Base-by-base conservation (phyloP, 2,888 invertebrate genomes). In the Acronicta leporina region DNA sequence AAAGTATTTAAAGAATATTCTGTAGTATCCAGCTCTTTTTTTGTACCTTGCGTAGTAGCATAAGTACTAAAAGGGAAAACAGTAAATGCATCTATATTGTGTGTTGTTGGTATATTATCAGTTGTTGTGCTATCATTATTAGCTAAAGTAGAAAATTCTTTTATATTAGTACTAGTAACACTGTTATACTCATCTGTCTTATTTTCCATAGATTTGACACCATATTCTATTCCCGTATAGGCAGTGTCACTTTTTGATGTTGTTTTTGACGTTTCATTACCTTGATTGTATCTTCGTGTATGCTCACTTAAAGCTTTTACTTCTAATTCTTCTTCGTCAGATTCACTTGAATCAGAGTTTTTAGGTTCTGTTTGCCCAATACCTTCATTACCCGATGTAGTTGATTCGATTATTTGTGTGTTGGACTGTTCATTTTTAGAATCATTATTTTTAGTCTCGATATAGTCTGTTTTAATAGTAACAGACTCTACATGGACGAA, bases 311-410 rank as follows among this genome's bases (percentile, higher is more conserved):
- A 27, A 16, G 8, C 9, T 45, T 48, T 79, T 0, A 78, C 73
- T 67, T 69, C 70, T 38, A 77, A 65, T 47, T 75, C 80, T 62
- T 42, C 57, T 38, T 60, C 56, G 11, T 62, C 47, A 0, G 38
- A 51, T 30, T 48, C 52, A 47, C 33, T 33, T 5, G 54, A 61
- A 27, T 33, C 11, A 2, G 20, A 68, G 14, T 13, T 42, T 25
- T 63, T 51, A 33, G 9, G 9, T 16, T 49, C 8, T 13, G 16
- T 41, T 30, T 27, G 9, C 20, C 14, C 16, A 6, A 7, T 14
- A 35, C 38, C 13, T 25, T 40, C 15, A 25, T 35, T 16, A 20
- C n/a, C 6, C 27, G 14, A 27, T 20, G n/a, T 25, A 6, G 20
- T 15, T 27, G 46, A 30, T 46, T 44, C 53, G 15, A 38, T 38